Conservation (phyloP, 2,888 invertebrate species). For the Platycheirus albimanus region DNA sequence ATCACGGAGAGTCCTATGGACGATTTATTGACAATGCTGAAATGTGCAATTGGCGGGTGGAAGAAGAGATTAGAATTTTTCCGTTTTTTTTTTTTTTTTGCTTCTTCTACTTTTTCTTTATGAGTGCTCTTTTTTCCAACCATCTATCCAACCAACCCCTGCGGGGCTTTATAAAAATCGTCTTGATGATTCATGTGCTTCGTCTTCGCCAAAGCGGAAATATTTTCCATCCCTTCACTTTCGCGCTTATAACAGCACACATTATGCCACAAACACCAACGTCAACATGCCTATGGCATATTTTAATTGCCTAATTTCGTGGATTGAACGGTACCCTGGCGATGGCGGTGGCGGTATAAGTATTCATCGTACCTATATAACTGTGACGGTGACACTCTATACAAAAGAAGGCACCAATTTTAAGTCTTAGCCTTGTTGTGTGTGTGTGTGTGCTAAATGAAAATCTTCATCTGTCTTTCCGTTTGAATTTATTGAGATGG, state of each 20-base stretch:
- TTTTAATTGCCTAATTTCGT: constrained; percentile 83
- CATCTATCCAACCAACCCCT: constrained; percentile 32
- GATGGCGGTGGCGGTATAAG: constrained; percentile 7
- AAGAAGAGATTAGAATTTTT: constrained; percentile 71
- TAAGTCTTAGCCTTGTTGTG: constrained; percentile 36
- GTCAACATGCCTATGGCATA: constrained; percentile 78
- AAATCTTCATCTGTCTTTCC: constrained; percentile 74
- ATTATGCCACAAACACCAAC: constrained; percentile 51
- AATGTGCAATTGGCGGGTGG: constrained; percentile 76
- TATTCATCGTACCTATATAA: background rate
- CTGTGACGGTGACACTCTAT: constrained; percentile 12
- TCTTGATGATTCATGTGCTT: constrained; percentile 72
- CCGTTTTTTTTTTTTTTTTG: constrained; percentile 25
- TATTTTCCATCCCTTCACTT: constrained; percentile 73
- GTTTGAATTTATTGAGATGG: constrained; percentile 73
- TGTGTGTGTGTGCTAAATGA: constrained; percentile 48
- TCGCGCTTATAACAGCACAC: constrained; percentile 14
- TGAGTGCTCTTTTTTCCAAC: constrained; percentile 21
- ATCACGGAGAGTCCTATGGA: constrained; percentile 80
- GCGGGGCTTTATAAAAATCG: constrained; percentile 58
- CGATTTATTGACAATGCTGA: constrained; percentile 82
- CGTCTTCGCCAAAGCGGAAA: constrained; percentile 24
- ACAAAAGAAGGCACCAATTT: constrained; percentile 44
- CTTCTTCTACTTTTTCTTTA: constrained; percentile 19
- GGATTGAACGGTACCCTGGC: constrained; percentile 78